Base-by-base conservation (phyloP, 1,140 invertebrate genomes). In the Formica exsecta region DNA sequence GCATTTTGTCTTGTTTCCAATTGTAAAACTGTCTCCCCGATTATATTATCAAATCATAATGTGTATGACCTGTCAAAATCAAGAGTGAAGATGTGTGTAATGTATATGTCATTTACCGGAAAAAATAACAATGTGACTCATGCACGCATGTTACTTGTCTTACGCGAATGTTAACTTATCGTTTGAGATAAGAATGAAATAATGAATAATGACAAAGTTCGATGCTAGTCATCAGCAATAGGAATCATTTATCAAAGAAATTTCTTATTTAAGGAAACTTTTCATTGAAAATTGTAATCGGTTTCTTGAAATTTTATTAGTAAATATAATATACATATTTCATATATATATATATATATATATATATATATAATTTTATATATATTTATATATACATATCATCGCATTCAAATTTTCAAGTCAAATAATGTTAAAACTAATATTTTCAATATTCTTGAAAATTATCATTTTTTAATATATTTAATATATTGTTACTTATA, bases 281-380 rank as follows among this genome's bases (percentile, higher is more conserved):
- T 32, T 44, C 3, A 61, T 2, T n/a, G 44, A n/a, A 64, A 64
- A 44, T 64, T 41, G 6, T 61, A 41, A 51, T 54, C 11, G 13
- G 57, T 32, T 59, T 74, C 2, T 25, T 59, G 11, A 74, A 73
- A 73, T 71, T 71, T 71, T 57, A n/a, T 54, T 57, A 57, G 2
- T 73, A 73, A 65, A 41, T 22, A 16, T 65, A 71, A 57, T 19
- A 48, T 13, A 41, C 8, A 29, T 29, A 29, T 29, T 29, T 22
- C 22, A 22, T 22, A 22, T 22, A 22, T 22, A 22, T 22, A 22
- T 22, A 22, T 22, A 22, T 29, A 29, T 29, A 29, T 29, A 29
- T 29, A 29, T 1, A 29, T 29, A 29, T 57, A 5, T 57, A 57
- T 57, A 8, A 22, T 57, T n/a, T 57, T 68, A 44, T 44, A 7